A percentile compares a stretch with the other conserved stretches of the same genome.
Evolutionary conservation across 2,888 invertebrate species (phyloP).

Genomic region (Amitus sp.): DNA sequence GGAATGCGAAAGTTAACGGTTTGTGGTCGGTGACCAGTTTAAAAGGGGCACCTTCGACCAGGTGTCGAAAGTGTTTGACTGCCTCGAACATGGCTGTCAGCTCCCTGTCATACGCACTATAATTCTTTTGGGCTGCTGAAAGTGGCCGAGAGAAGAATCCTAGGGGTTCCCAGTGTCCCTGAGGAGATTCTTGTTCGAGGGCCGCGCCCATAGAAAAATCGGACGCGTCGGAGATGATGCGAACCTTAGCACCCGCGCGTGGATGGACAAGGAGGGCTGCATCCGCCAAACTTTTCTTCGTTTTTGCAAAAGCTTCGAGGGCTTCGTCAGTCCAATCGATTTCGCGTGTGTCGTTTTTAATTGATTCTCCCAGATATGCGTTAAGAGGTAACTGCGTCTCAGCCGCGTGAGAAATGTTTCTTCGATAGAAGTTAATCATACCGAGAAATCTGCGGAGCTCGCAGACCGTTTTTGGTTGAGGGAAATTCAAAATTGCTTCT

Average conservation of each 20-base stretch:
- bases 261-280: too few relatives aligned
- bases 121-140: not conserved
- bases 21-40: conserved; percentile 22
- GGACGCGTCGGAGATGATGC: conserved; percentile 16
- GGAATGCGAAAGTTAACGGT: conserved; percentile 19
- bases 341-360: conserved; percentile 24
- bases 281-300: conserved; percentile 13
- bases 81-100: conserved; percentile 11
- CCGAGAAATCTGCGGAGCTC: conserved; percentile 17
- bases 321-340: conserved; percentile 17
- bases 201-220: conserved; percentile 17
- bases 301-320: conserved; percentile 20
- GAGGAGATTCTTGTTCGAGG: conserved; percentile 28
- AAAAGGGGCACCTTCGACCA: conserved; percentile 22
- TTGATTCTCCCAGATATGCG: conserved; percentile 12
- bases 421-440: conserved; percentile 27
- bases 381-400: conserved; percentile 19
- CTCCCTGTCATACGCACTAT: conserved; percentile 25
- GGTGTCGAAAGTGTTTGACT: conserved; percentile 18
- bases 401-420: conserved; percentile 22
- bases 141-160: conserved; percentile 17
- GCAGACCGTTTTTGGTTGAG: not conserved
- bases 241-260: conserved; percentile 7
- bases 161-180: conserved; percentile 12
- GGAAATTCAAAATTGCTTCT: not conserved